Base-by-base conservation (phyloP, 2,888 invertebrate genomes). In the Bruchidius siliquastri region DNA sequence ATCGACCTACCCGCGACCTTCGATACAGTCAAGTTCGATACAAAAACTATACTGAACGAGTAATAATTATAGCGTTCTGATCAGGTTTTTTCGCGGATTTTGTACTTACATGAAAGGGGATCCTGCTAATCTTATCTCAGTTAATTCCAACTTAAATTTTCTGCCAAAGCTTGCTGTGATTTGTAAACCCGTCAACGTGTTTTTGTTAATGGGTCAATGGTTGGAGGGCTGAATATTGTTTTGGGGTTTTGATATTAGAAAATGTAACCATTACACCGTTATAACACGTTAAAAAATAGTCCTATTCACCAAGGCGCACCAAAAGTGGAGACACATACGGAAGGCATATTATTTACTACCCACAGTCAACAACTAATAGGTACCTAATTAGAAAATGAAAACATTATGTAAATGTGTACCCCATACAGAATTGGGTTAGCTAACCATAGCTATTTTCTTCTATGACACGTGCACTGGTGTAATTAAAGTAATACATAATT, bases 1-100 rank as follows among this genome's bases (percentile, higher is more conserved):
- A 69, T 72, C 75, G 79, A 78, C 79, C 80, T 79, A 74, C 72
- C 73, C 32, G 74, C 79, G 80, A 81, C 80, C 81, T 81, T 80
- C 75, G 70, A 73, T 49, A 49, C 49, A 18, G 6, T 49, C 49
- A 49, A 49, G 49, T 49, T 68, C 78, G 76, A 79, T 70, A 78
- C 77, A 77, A 73, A 21, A 72, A 71, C 71, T 22, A 73, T 2
- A 74, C 72, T 71, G 70, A 70, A 66, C 66, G 67, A n/a, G 68
- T 71, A 67, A 69, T 70, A 10, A 67, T 49, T 49, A 2, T 26
- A 49, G 49, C 1, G 49, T 49, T 49, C 18, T 13, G 49, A 49
- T 49, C 49, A 18, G 18, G 4, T 49, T 49, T 49, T 49, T 49
- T 49, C 13, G 49, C 49, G 49, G 18, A 49, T 49, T 1, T 26